Base-by-base conservation (phyloP, 2,113 vertebrate genomes). In the Antechinus stuartii region DNA sequence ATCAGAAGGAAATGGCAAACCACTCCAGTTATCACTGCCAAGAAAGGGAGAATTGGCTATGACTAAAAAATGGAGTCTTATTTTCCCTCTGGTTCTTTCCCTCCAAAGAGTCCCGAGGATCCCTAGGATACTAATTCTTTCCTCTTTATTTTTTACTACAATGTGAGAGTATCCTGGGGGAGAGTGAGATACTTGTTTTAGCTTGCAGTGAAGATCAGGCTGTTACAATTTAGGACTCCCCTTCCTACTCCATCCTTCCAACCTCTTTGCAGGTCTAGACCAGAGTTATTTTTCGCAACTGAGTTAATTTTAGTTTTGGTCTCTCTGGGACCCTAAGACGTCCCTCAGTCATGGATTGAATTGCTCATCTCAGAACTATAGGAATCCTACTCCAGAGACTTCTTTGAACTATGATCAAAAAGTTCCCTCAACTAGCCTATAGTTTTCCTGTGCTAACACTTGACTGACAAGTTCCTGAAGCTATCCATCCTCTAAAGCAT, bases 221-320 rank as follows among this genome's bases (percentile, higher is more conserved):
- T 35, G 54, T 92, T 42, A 57, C 46, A 46, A 11, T 52, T 42
- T 56, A 8, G 4, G 22, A 23, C 53, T 90, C 30, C 27, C 54
- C 96, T 94, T 11, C 0, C 76, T 94, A 94, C 50, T 96, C 57
- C 42, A 96, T 49, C 50, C 96, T 9, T n/a, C 89, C 91, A 42
- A 61, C 27, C 90, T 47, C 25, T 42, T 47, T 30, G 68, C 16
- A 84, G 3, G 90, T 90, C 89, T 95, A 92, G 76, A 54, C 35
- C 47, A 84, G 91, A 89, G 53, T 76, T 93, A 56, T 42, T 84
- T 84, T 84, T 84, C n/a, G 19, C n/a, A 42, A 16, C n/a, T 76
- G 5, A 11, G 16, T 84, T 42, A 84, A 6, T 84, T 22, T 52
- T 52, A 42, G n/a, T 14, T 23, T 84, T 19, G 42, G 42, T 84